Evolutionary conservation across 92 coral and sea anemone species (phyloP).

Genomic region (Bergia puertoricense): DNA sequence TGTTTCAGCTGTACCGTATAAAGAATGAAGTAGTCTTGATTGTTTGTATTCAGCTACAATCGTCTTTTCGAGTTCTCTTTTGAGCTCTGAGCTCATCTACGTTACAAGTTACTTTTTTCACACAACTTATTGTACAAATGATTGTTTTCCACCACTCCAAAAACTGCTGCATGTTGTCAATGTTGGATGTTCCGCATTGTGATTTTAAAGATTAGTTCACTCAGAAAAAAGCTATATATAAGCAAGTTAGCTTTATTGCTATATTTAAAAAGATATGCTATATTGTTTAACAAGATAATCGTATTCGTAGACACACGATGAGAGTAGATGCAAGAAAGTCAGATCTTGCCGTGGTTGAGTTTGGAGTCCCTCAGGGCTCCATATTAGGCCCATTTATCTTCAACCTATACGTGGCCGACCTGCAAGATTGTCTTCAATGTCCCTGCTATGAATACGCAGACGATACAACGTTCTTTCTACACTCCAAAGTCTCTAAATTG

Average conservation of each 20-base stretch:
- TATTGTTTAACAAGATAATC: background rate
- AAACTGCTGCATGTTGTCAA: background rate
- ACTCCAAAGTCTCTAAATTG: too few relatives aligned
- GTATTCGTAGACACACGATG: background rate
- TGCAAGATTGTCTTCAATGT: too few relatives aligned
- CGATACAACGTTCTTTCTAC: too few relatives aligned
- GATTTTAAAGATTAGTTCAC: background rate
- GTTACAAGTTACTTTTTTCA: background rate
- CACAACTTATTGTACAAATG: background rate
- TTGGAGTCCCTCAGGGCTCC: too few relatives aligned
- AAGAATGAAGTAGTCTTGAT: background rate
- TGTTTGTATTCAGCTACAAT: background rate
- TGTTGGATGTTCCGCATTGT: background rate
- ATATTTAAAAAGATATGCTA: background rate
- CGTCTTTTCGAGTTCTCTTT: background rate
- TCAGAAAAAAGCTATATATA: background rate
- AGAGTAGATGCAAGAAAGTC: background rate
- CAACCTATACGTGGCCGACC: too few relatives aligned
- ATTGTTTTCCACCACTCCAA: background rate
- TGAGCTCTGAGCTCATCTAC: background rate
- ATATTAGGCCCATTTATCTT: too few relatives aligned
- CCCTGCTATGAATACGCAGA: too few relatives aligned
- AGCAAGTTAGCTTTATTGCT: slow-evolving; percentile 1
- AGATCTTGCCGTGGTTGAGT: too few relatives aligned
- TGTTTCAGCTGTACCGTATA: background rate